Percentiles rank a stretch among this genome's conserved stretches.
phyloP scores from a whole-genome alignment of 2,113 vertebrate genomes.

The Ciconia maguari region DNA sequence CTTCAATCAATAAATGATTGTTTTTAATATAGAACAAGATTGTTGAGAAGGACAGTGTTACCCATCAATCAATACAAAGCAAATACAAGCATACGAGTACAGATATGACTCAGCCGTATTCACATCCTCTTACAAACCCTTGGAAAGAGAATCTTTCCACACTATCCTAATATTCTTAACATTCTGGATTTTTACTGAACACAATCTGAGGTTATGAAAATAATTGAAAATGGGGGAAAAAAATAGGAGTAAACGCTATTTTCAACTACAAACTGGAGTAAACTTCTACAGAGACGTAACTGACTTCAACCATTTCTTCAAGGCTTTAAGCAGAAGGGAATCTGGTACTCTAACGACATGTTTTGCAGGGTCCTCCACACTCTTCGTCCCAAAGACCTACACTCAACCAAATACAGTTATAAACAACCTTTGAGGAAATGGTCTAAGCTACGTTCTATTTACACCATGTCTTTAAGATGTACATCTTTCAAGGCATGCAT shows the following conservation, averaged over 20 bases:
- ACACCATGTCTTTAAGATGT: background rate
- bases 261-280: background rate
- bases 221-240: background rate
- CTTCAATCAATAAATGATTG: background rate
- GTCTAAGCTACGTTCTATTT: constrained; percentile 5
- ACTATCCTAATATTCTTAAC: background rate
- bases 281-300: background rate
- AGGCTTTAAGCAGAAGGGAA: background rate
- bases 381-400: background rate
- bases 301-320: background rate
- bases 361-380: background rate
- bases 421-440: constrained; percentile 13
- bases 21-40: background rate
- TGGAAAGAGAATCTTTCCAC: background rate
- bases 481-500: background rate
- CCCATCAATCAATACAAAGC: background rate
- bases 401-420: background rate
- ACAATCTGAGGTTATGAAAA: background rate
- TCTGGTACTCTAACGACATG: background rate
- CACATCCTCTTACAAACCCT: background rate
- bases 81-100: background rate
- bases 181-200: background rate
- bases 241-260: background rate
- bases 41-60: background rate
- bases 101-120: background rate